Base-by-base conservation (phyloP, 1,140 invertebrate species). In the Oppia nitens region DNA sequence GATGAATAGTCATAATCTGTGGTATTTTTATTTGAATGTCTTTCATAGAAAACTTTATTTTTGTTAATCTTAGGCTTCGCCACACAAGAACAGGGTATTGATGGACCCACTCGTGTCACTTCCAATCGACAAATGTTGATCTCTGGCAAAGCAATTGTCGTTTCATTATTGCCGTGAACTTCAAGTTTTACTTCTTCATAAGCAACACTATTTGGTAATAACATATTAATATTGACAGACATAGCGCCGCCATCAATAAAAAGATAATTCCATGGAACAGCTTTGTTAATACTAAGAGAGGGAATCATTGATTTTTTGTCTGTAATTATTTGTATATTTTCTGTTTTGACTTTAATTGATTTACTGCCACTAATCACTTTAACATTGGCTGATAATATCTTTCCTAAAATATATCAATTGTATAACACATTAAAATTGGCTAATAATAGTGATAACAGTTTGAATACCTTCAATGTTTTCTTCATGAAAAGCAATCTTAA, bases 81-180 rank as follows among this genome's bases (percentile, higher is more conserved):
- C 47, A 63, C 60, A 29, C 57, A 53, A n/a, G 62, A 27, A 53
- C 65, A 66, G n/a, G 65, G 65, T 17, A 66, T 24, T 11, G 57
- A 53, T 23, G 52, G 49, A n/a, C 62, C 65, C 0, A 66, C 59
- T 29, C 60, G 48, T 53, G 53, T 58, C 0, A 66, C 12, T 24
- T 61, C 54, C 1, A 63, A 28, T 23, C 57, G 47, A 27, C 65
- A 66, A 12, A 66, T 60, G 6, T 65, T 64, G 12, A 64, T 51
- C 2, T 58, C 57, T 1, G 64, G 64, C 24, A 66, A 49, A 20
- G 53, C 60, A 52, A 53, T 27, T 20, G 28, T 49, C 21, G 60
- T 57, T n/a, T 61, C 62, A 24, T 58, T 61, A 26, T 62, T 60
- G 0, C 59, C 57, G 14, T 53, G 49, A n/a, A 59, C 58, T 51